phyloP scores from a whole-genome alignment of 2,113 vertebrate genomes.

The Cairina moschata region DNA sequence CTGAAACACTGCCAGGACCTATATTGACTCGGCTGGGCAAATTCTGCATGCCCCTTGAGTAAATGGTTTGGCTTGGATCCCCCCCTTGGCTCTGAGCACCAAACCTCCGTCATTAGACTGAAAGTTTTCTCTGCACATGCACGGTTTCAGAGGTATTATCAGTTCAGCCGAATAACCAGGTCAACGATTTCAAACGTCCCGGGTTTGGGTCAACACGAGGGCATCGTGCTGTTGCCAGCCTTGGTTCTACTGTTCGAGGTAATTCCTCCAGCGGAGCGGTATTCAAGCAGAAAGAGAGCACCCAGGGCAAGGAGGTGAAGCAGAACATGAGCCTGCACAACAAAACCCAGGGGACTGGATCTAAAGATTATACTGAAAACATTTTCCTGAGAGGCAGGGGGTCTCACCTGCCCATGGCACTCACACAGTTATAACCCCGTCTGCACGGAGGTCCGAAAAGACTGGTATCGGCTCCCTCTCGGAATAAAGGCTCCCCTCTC shows the following conservation, averaged over 20 bases:
- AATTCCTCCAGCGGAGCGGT: not conserved
- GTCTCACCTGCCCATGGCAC: conserved; percentile 47
- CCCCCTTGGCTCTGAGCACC: not conserved
- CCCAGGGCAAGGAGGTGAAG: not conserved
- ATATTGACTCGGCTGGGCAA: conserved; percentile 27
- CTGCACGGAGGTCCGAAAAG: not conserved
- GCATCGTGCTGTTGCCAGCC: not conserved
- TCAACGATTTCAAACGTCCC: conserved; percentile 1
- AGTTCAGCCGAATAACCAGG: not conserved
- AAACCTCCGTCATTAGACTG: not conserved
- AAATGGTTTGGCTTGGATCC: conserved; percentile 45
- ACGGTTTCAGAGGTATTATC: conserved; percentile 21
- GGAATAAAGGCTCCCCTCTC: conserved; percentile 54
- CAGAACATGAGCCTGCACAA: not conserved
- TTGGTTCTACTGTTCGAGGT: not conserved
- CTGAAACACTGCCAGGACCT: not conserved
- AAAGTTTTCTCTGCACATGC: conserved; percentile 1
- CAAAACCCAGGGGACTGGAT: not conserved
- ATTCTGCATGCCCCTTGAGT: conserved; percentile 36
- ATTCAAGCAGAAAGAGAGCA: conserved; percentile 37
- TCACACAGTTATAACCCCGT: conserved; percentile 42
- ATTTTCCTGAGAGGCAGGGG: conserved; percentile 12
- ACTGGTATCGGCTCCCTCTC: conserved; percentile 50
- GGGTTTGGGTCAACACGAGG: not conserved
- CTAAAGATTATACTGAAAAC: conserved; percentile 16